Evolutionary conservation across 2,113 vertebrate species (phyloP), one percentile per base, ranked within the genome.

Genomic region (Ciconia maguari): DNA sequence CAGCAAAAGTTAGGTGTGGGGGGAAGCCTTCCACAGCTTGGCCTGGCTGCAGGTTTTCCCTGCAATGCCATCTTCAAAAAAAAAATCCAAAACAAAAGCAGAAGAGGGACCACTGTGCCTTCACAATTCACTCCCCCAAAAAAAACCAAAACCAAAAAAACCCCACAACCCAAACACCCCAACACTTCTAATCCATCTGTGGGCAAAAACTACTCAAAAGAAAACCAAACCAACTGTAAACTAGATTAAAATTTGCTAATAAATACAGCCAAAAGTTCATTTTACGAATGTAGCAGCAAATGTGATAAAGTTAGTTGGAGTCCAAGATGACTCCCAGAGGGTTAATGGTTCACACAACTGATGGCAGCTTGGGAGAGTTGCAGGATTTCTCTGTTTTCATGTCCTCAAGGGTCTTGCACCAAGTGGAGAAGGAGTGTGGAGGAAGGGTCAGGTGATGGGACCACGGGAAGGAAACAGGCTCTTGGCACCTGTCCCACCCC

Each of bases 201-300:
- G 96, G 94, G 95, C 94, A 97, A 97, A 97, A 97, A 74, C 93
- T 96, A 96, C 65, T 91, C 89, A 78, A 95, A 98, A 93, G 82
- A 91, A 96, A 87, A 88, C 65, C 19, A 72, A 75, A 79, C 95
- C 87, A 96, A 69, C 64, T 97, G 96, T 96, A 97, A 98, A 98
- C 97, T 96, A 97, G 94, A 94, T 97, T 95, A 95, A 96, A 96
- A 91, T 96, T 84, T 87, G 97, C 94, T 98, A 97, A 98, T 98
- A 98, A 98, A 98, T 97, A 98, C 92, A 98, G 97, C 97, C 96
- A 94, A 93, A 97, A 98, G 91, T 97, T 97, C 96, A 94, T 97
- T 97, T 97, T 93, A 98, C 7, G 44, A 97, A 98, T 83, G 96
- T 98, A 98, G 98, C 98, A 98, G 98, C 98, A 98, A 98, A 97